Evolutionary conservation across 2,113 vertebrate species (phyloP), one percentile per base, ranked within the genome.

Genomic region (Edolisoma coerulescens): DNA sequence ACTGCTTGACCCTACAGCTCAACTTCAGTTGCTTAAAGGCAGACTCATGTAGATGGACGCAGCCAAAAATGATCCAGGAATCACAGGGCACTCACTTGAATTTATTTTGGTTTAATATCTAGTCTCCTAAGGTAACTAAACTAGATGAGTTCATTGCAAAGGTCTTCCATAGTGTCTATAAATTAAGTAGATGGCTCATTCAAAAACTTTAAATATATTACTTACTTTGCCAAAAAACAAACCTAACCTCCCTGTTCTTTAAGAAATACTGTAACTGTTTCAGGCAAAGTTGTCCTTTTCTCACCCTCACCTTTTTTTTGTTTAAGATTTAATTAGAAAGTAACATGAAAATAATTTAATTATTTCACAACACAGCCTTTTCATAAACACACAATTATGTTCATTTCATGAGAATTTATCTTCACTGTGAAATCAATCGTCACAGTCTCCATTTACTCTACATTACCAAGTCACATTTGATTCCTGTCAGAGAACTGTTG

Each of bases 381-480:
- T 95, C 93, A 96, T 92, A 95, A 89, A 83, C 91, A 80, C 65
- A 52, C 89, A 97, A 94, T 96, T 96, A 93, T 28, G 64, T 74
- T 93, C 74, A 76, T 95, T 98, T 96, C 95, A 95, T 96, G 94
- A 97, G 97, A 97, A 98, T 96, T 93, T 95, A 97, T 97, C 97
- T 97, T 89, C 95, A 93, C 97, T 96, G 92, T 97, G 97, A 97
- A 98, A 97, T 97, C 97, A 97, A 95, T 95, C 94, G 44, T 97
- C 94, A 97, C 92, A 85, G 93, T 85, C 93, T 97, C 93, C 90
- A 84, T 93, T 95, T 96, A 96, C 84, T 82, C 88, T 93, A 87
- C 96, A 95, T 97, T 91, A 92, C 86, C 64, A 82, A 96, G 91
- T 97, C 93, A 89, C 89, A 96, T 96, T 97, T 96, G 95, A 96